A percentile compares a stretch with the other conserved stretches of the same genome.
These are phyloP conservation scores for Rhagoletis pomonella DNA, from an alignment of 1,140 invertebrate genomes.

Conservation along the genomic window DNA sequence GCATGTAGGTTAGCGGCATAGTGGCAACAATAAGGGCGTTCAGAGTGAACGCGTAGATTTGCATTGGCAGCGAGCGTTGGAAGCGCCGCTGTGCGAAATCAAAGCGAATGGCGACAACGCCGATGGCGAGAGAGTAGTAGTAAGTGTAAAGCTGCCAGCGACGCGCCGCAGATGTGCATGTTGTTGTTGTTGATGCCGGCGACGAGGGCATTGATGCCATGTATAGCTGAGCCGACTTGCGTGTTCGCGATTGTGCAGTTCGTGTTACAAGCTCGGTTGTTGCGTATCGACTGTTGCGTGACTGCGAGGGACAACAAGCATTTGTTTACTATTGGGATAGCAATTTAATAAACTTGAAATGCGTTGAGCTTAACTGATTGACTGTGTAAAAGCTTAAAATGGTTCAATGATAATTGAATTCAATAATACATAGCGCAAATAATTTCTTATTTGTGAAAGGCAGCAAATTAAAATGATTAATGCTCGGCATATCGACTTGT, in stretches of 20 bases:
- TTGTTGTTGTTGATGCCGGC: background rate
- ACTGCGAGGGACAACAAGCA: background rate
- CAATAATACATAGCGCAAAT: too few species aligned
- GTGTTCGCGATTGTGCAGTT: background rate
- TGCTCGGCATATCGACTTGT: too few species aligned
- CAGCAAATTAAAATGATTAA: too few species aligned
- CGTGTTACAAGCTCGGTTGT: background rate
- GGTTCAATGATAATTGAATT: background rate
- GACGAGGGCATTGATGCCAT: background rate
- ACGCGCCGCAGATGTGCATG: background rate
- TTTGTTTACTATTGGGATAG: background rate
- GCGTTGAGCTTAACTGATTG: background rate
- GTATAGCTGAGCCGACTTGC: background rate
- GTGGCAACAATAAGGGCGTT: background rate
- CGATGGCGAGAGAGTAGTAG: background rate
- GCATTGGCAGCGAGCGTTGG: background rate
- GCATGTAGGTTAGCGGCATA: background rate
- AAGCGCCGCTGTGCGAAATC: background rate
- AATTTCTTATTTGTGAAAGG: too few species aligned
- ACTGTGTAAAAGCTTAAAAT: background rate
- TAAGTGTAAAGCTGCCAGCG: background rate
- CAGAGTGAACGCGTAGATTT: slow-evolving; percentile 36
- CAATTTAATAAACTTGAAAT: background rate
- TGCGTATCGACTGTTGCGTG: background rate
- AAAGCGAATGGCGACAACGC: background rate